Percentiles rank a stretch among this genome's conserved stretches.
phyloP scores from a whole-genome alignment of 2,113 vertebrate species.

The Nesoenas mayeri region DNA sequence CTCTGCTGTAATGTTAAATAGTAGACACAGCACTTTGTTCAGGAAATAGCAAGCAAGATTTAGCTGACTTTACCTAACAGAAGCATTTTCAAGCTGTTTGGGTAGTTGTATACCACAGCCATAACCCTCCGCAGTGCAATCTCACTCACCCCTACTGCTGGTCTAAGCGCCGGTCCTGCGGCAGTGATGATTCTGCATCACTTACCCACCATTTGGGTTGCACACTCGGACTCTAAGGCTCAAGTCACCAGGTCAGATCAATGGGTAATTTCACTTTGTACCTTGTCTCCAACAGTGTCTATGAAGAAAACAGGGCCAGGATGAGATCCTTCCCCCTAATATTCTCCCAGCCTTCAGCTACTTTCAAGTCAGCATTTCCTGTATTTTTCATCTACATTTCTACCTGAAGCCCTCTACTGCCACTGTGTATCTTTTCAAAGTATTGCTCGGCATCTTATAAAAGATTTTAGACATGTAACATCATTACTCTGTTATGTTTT shows the following conservation, averaged over 20 bases:
- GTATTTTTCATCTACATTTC: not conserved
- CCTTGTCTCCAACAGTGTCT: accelerated
- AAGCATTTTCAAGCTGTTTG: not conserved
- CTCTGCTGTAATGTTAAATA: not conserved
- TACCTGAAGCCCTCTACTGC: not conserved
- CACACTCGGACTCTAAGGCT: not conserved
- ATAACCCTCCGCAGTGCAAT: not conserved
- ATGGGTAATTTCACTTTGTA: accelerated
- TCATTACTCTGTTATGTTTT: not conserved
- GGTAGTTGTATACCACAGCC: accelerated
- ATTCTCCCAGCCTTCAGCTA: not conserved
- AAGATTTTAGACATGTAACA: not conserved
- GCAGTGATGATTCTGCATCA: not conserved
- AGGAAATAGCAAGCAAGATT: accelerated
- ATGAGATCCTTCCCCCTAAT: not conserved
- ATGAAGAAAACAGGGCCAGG: not conserved
- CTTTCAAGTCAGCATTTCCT: not conserved
- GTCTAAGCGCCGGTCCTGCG: not conserved
- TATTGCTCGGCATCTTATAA: not conserved
- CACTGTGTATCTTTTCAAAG: not conserved
- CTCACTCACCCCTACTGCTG: not conserved
- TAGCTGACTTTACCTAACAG: not conserved
- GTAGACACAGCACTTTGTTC: not conserved
- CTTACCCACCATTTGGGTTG: not conserved
- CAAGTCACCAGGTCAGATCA: not conserved